These are phyloP conservation scores for Tokudaia tokunoshimensis DNA, from an alignment of 2,797 vertebrate species.

Conservation along the genomic window DNA sequence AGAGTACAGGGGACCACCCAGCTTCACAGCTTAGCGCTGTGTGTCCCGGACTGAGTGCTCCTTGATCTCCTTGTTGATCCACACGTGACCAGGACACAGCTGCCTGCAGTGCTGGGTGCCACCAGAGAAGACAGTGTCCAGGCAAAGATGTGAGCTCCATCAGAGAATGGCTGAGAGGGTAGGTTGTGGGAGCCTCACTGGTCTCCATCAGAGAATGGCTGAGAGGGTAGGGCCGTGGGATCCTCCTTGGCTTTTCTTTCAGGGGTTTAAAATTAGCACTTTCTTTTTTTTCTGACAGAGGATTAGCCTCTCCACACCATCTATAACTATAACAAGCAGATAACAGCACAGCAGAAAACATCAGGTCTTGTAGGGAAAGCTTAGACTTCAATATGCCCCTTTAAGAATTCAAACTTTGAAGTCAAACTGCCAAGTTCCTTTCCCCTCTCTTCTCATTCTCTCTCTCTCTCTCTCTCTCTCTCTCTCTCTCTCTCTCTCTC, in stretches of 20 bases:
- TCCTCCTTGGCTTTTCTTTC: background rate
- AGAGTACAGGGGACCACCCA: background rate
- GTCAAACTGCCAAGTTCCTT: background rate
- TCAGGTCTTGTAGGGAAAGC: background rate
- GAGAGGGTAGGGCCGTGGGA: background rate
- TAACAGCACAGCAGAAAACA: background rate
- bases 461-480: rapidly evolving
- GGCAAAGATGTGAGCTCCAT: background rate
- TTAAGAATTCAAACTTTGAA: background rate
- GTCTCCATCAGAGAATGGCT: no score
- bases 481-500: no score
- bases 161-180: rapidly evolving
- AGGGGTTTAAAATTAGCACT: background rate
- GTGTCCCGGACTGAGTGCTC: background rate
- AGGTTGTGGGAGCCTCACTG: no score
- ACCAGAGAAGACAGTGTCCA: background rate
- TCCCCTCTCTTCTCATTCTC: no score
- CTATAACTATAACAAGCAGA: no score
- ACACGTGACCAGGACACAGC: background rate
- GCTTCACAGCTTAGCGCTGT: background rate
- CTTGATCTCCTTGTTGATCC: background rate
- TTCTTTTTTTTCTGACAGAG: background rate
- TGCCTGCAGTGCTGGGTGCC: background rate
- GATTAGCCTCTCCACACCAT: background rate
- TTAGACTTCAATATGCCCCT: background rate